phyloP scores from a whole-genome alignment of 2,113 vertebrate species.

The Tapirus terrestris region DNA sequence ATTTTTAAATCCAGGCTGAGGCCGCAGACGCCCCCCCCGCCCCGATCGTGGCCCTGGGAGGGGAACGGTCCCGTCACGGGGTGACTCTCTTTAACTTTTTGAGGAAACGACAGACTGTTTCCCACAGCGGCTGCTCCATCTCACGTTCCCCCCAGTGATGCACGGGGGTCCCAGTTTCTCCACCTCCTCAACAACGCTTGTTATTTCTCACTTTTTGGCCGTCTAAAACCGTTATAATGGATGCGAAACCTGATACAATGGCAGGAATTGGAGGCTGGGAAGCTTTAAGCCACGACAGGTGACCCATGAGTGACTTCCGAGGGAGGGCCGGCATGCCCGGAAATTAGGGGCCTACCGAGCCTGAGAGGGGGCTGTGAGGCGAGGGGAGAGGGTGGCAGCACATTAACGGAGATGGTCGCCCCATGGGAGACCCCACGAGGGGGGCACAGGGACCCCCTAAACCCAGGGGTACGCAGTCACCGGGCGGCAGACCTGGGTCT shows the following conservation, averaged over 20 bases:
- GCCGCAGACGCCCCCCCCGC: background rate
- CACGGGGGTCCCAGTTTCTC: background rate
- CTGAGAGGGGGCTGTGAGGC: accelerated
- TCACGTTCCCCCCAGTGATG: background rate
- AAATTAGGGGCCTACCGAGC: accelerated
- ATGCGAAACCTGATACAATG: background rate
- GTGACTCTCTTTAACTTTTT: accelerated
- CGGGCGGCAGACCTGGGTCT: background rate
- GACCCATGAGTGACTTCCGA: background rate
- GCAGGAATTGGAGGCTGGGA: background rate
- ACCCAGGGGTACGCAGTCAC: background rate
- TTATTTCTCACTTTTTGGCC: background rate
- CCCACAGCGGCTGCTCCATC: too few relatives aligned
- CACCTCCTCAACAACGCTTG: background rate
- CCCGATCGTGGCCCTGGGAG: background rate
- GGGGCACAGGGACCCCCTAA: background rate
- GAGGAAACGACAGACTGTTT: too few relatives aligned
- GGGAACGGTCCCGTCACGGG: background rate
- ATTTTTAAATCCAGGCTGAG: background rate
- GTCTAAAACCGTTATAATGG: background rate
- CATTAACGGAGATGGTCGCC: background rate
- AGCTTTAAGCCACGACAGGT: too few relatives aligned
- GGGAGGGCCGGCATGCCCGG: background rate
- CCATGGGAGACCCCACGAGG: background rate
- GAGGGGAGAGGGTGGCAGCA: background rate